These are phyloP conservation scores for Rapana venosa DNA, from an alignment of 2,888 invertebrate species.

Conservation along the genomic window DNA sequence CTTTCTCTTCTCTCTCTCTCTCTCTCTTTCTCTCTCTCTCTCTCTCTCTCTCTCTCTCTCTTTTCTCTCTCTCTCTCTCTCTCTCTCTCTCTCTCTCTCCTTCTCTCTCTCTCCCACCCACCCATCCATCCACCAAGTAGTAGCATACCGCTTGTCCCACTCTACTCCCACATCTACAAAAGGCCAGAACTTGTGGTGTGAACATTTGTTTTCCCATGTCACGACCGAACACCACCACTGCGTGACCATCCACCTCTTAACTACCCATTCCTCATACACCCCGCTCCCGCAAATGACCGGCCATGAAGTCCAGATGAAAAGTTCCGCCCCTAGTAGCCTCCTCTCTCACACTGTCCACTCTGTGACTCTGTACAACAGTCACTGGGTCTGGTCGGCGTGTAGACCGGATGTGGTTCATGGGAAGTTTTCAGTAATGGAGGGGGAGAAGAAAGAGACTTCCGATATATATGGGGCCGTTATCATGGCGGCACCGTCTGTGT, in stretches of 20 bases:
- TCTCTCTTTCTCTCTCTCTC: neutral
- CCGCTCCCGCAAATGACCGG: neutral
- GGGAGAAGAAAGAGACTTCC: too few species aligned
- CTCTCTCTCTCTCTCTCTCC: neutral
- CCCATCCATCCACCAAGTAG: neutral
- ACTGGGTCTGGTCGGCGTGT: neutral
- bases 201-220: neutral
- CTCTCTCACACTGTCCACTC: neutral
- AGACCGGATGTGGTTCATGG: too few species aligned
- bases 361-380: neutral
- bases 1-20: neutral
- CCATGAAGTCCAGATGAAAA: too few species aligned
- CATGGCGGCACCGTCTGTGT: too few species aligned
- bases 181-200: too few species aligned
- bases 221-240: too few species aligned
- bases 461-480: too few species aligned
- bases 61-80: neutral
- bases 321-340: neutral
- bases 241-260: too few species aligned
- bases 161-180: too few species aligned
- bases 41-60: neutral
- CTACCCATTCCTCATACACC: neutral
- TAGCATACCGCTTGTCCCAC: too few species aligned
- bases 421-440: too few species aligned
- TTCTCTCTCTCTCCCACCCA: neutral